These are phyloP conservation scores for Drosophila melanosoma DNA, from an alignment of 2,888 invertebrate genomes.

Conservation along the genomic window DNA sequence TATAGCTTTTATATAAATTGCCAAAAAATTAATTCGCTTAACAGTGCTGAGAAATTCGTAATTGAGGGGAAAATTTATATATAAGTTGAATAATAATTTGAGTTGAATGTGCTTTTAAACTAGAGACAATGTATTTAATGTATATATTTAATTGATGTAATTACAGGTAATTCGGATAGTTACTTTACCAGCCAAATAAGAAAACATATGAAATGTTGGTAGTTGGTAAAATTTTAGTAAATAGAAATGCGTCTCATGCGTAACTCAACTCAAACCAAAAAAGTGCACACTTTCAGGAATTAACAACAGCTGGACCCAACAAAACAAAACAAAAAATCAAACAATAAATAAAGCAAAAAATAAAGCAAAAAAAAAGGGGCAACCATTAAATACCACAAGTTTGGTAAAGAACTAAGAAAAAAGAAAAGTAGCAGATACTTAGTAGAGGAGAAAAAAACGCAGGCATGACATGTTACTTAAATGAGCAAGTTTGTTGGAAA, in stretches of 20 bases:
- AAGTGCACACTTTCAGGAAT: constrained; percentile 2
- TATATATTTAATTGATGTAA: background rate
- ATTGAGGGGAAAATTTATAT: background rate
- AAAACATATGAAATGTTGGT: background rate
- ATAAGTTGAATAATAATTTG: background rate
- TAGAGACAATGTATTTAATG: background rate
- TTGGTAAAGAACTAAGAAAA: constrained; percentile 5
- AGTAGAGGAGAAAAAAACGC: constrained; percentile 40
- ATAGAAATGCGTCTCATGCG: background rate
- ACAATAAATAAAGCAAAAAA: no score
- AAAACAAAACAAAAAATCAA: background rate
- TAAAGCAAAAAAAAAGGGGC: background rate
- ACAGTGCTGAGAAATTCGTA: no score
- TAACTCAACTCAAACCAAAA: background rate
- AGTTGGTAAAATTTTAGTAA: background rate
- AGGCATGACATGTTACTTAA: constrained; percentile 77
- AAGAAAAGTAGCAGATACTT: constrained; percentile 36
- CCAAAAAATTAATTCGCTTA: background rate
- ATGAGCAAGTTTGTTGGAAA: constrained; percentile 80
- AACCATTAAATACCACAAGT: constrained; percentile 6
- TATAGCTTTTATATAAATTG: background rate
- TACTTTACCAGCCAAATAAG: background rate
- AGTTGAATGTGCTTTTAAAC: background rate
- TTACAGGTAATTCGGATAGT: background rate
- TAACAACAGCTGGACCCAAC: constrained; percentile 7